Evolutionary conservation across 2,797 vertebrate genomes (phyloP), one percentile per base, ranked within the genome.

Genomic region (Florisuga fusca): DNA sequence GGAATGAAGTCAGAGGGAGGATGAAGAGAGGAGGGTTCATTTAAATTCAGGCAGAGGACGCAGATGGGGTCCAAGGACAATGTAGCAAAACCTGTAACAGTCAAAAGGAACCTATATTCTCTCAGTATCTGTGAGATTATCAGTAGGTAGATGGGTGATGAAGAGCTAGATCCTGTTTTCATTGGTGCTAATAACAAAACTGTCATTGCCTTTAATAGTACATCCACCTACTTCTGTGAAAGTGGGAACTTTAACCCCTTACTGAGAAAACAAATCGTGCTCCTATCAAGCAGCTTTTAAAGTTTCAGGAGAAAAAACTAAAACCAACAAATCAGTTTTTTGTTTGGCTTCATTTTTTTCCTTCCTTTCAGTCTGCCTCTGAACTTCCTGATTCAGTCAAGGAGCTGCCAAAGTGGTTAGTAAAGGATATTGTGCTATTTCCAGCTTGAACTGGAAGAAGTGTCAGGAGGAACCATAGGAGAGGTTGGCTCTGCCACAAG

Each of bases 101-200:
- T 86, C 68, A 76, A 87, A 85, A 63, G 64, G 36, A 87, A 90
- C 80, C 34, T 80, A 51, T 86, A 62, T 64, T 77, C 43, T 94
- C n/a, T 81, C 51, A 75, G 83, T n/a, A 62, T 88, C n/a, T 53
- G 83, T 51, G 75, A 54, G 78, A 74, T 82, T 78, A 88, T 67
- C 17, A 29, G 62, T 64, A 87, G 21, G 74, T 82, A 50, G 77
- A 76, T 84, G 77, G 83, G 85, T 91, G 89, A 84, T 84, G 89
- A 95, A 93, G 94, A 93, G 83, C 46, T 83, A 54, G 85, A 94
- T 94, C 67, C 85, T 94, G 89, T 82, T 97, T 88, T 91, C 63
- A 67, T 71, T 89, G 87, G 53, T 90, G 77, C 74, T 90, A 87
- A 94, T 93, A 94, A 71, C 95, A 87, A 94, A 94, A 88, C 84